Percentiles rank a stretch among this genome's conserved stretches.
Conservation (phyloP, 2,797 vertebrate species). For the Protonibea diacanthus region DNA sequence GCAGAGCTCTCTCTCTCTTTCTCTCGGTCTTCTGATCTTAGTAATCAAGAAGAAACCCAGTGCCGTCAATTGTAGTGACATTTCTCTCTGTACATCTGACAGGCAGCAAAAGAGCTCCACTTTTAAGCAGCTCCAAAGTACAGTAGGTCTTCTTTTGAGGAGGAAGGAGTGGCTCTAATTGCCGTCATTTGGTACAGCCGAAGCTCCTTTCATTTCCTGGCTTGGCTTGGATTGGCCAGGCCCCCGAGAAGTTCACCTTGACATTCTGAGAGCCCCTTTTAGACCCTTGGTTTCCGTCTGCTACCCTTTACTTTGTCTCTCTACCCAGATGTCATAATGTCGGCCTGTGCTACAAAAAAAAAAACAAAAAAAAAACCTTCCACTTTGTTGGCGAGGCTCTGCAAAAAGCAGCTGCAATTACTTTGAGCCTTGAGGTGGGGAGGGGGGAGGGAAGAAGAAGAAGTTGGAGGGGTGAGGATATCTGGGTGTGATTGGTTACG, state of each 20-base stretch:
- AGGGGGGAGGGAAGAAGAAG: slow-evolving; percentile 2
- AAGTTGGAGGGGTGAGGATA: slow-evolving; percentile 40
- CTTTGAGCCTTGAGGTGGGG: slow-evolving; percentile 39
- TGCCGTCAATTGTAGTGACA: slow-evolving; percentile 38
- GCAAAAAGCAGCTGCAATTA: slow-evolving; percentile 58
- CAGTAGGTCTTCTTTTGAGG: slow-evolving; percentile 52
- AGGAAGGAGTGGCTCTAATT: slow-evolving; percentile 51
- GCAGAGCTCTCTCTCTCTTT: slow-evolving; percentile 16
- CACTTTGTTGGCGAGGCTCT: slow-evolving; percentile 25
- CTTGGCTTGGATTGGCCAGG: slow-evolving; percentile 4
- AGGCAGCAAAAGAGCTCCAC: slow-evolving; percentile 34
- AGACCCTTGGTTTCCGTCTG: slow-evolving; percentile 48
- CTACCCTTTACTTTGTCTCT: slow-evolving; percentile 52
- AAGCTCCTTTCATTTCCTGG: slow-evolving; percentile 62
- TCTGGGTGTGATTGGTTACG: slow-evolving; percentile 63
- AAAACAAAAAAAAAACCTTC: slow-evolving; percentile 29
- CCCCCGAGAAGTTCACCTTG: slow-evolving; percentile 61
- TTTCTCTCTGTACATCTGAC: slow-evolving; percentile 52
- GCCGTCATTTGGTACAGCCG: slow-evolving; percentile 52
- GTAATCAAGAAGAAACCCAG: slow-evolving; percentile 49
- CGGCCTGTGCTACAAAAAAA: slow-evolving; percentile 8
- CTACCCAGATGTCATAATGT: slow-evolving; percentile 43
- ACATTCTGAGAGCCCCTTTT: slow-evolving; percentile 68
- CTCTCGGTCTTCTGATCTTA: slow-evolving; percentile 46
- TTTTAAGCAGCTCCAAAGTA: slow-evolving; percentile 57